Percentiles rank a stretch among this genome's conserved stretches.
Evolutionary conservation across 2,888 invertebrate genomes (phyloP).

Genomic region (Epirrhoe tristata): DNA sequence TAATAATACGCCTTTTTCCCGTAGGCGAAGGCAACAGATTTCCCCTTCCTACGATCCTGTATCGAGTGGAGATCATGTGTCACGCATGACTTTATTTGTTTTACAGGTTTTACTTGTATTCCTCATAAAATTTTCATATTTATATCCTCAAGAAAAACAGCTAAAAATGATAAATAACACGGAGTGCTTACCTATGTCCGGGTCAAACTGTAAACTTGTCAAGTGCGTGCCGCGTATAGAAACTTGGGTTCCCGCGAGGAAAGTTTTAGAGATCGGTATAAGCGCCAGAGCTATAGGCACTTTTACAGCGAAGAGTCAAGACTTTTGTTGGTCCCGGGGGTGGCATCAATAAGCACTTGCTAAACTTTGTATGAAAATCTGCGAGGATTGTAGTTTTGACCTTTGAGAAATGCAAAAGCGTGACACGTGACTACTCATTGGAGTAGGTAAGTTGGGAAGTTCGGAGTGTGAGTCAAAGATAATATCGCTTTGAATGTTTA

Average conservation of each 20-base stretch:
- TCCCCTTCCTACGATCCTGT: too few relatives aligned
- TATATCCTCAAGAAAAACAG: not conserved
- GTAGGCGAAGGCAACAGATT: too few relatives aligned
- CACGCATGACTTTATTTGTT: too few relatives aligned
- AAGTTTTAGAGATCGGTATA: constrained; percentile 29
- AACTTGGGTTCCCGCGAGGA: constrained; percentile 23
- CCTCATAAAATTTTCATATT: not conserved
- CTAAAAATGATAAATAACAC: not conserved
- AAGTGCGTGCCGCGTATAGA: constrained; percentile 32
- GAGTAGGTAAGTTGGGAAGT: not conserved
- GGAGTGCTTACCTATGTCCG: not conserved
- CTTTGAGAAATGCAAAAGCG: constrained; percentile 1
- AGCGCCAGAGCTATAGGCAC: constrained; percentile 20
- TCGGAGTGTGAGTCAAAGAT: not conserved
- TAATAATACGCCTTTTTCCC: too few relatives aligned
- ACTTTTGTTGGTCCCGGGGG: constrained; percentile 27
- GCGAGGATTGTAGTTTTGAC: constrained; percentile 20
- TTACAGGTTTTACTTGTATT: not conserved
- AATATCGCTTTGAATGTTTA: not conserved
- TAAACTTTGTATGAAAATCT: constrained; percentile 29
- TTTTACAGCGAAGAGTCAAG: constrained; percentile 28
- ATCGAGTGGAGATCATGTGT: too few relatives aligned
- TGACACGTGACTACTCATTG: not conserved
- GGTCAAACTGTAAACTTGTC: constrained; percentile 28
- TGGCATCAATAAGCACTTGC: constrained; percentile 21